A percentile compares a stretch with the other conserved stretches of the same genome.
Conservation (phyloP, 2,113 vertebrate species). For the Antechinus stuartii region DNA sequence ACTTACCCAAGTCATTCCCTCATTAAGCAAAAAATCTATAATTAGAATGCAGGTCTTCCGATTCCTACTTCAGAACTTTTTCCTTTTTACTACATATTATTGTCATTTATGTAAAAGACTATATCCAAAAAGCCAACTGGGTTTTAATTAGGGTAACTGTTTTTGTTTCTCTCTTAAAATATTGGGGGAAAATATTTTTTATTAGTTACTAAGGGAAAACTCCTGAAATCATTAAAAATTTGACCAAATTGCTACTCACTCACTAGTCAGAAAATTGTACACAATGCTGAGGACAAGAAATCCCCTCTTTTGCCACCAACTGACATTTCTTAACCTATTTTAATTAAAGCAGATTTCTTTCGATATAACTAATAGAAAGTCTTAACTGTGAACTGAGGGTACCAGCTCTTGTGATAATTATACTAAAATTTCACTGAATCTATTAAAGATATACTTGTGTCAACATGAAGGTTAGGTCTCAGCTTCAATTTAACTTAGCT, state of each 20-base stretch:
- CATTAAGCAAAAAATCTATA: background rate
- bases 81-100: background rate
- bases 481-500: background rate
- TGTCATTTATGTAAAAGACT: background rate
- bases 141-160: background rate
- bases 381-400: background rate
- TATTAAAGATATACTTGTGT: background rate
- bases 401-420: background rate
- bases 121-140: background rate
- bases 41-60: constrained; percentile 12
- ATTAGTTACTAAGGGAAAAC: background rate
- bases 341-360: background rate
- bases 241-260: background rate
- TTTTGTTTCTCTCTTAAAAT: constrained; percentile 25
- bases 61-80: background rate
- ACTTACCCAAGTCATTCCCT: background rate
- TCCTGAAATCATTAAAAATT: background rate
- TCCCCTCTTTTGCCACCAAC: background rate
- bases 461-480: background rate
- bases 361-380: background rate
- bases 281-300: background rate
- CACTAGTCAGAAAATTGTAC: background rate
- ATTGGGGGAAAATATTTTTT: background rate
- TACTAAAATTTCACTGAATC: background rate
- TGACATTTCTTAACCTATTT: background rate